Evolutionary conservation across 2,888 invertebrate genomes (phyloP).

Genomic region (Eupithecia dodoneata): DNA sequence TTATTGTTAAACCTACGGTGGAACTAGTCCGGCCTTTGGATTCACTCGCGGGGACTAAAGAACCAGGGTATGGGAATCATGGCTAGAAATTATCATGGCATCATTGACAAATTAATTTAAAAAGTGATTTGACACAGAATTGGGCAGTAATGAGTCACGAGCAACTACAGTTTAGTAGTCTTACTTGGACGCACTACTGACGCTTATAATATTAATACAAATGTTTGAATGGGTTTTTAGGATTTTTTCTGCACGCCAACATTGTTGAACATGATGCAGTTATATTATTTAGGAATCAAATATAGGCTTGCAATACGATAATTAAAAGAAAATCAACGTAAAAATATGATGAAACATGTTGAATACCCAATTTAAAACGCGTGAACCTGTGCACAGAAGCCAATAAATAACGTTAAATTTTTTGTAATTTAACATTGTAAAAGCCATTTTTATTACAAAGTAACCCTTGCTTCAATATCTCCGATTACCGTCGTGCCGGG

Average conservation of each 20-base stretch:
- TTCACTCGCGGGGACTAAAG: neutral
- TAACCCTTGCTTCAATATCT: constrained; percentile 11
- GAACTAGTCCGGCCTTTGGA: neutral
- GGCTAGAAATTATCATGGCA: neutral
- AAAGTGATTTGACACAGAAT: neutral
- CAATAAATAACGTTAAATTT: neutral
- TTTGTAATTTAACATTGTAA: neutral
- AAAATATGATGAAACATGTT: neutral
- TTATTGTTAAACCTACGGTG: neutral
- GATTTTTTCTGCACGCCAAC: too few species aligned
- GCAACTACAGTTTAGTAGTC: neutral
- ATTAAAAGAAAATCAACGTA: neutral
- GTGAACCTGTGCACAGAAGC: neutral
- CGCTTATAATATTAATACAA: neutral
- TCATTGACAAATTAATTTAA: neutral
- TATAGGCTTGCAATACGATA: neutral
- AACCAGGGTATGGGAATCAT: neutral
- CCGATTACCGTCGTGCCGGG: constrained; percentile 30
- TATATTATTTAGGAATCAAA: neutral
- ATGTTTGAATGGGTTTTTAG: too few species aligned
- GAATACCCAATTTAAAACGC: neutral
- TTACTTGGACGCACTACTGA: neutral
- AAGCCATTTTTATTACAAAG: neutral
- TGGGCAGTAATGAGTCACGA: neutral
- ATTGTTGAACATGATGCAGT: neutral